Evolutionary conservation across 2,888 invertebrate species (phyloP).

Genomic region (Ennomos quercinarius): DNA sequence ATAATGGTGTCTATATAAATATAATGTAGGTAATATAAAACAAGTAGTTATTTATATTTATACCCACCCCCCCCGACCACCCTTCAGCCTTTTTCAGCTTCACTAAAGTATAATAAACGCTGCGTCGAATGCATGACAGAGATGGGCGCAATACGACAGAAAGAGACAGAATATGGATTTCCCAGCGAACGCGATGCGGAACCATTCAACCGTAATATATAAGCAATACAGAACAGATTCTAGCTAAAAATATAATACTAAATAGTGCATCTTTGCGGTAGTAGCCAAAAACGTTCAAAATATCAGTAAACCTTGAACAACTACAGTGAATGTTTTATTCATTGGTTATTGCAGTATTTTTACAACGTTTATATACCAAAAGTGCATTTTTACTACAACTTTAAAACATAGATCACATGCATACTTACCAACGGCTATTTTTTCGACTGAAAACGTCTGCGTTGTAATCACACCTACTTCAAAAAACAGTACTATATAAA

Average conservation of each 20-base stretch:
- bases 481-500: conserved; percentile 66
- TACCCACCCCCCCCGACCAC: conserved; percentile 7
- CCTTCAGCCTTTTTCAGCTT: conserved; percentile 25
- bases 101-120: conserved; percentile 21
- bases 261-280: conserved; percentile 6
- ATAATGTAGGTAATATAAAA: conserved; percentile 9
- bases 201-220: conserved; percentile 47
- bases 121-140: conserved; percentile 41
- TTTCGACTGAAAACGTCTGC: conserved; percentile 74
- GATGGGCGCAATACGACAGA: conserved; percentile 52
- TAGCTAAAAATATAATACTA: conserved; percentile 15
- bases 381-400: conserved; percentile 1
- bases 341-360: neutral
- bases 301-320: no score
- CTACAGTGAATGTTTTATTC: neutral
- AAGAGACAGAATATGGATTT: conserved; percentile 60
- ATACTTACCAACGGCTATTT: conserved; percentile 81
- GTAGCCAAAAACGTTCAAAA: no score
- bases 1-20: conserved; percentile 7
- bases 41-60: conserved; percentile 29
- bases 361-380: neutral
- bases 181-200: conserved; percentile 49
- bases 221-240: conserved; percentile 55
- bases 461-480: conserved; percentile 61
- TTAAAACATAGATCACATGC: conserved; percentile 12